Base-by-base conservation (phyloP, 2,888 invertebrate genomes). In the Rhagonycha fulva region DNA sequence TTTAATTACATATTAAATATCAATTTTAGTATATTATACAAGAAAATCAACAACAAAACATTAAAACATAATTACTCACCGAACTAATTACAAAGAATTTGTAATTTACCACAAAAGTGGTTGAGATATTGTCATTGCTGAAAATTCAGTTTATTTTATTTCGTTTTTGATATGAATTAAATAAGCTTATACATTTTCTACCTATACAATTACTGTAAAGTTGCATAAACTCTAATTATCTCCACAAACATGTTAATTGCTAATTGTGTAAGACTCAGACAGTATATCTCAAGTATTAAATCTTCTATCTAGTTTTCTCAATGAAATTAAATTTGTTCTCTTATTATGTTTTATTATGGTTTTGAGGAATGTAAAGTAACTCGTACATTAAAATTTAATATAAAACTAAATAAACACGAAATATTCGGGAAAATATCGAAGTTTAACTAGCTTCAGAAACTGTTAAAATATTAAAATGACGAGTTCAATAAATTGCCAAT, bases 221-320 rank as follows among this genome's bases (percentile, higher is more conserved):
- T 11, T 66, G n/a, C 63, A 66, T 66, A 66, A 66, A 66, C 63
- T 66, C 12, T 14, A 66, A 66, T 24, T 66, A n/a, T 7, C 26
- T 66, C 63, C n/a, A 66, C 63, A 23, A 66, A 24, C 63, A 66
- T 66, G 63, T 66, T 66, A 66, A 66, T 66, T 66, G 63, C 24
- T 66, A 66, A 66, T 66, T 66, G 24, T 66, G n/a, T 26, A 24
- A 24, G 63, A 66, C 63, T 66, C n/a, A n/a, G n/a, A 63, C 26
- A 66, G n/a, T 24, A 66, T 7, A 24, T 66, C 26, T 26, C 63
- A 24, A 66, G 24, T 66, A 24, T 66, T 26, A 24, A 26, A 66
- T 23, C 63, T n/a, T 24, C n/a, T 26, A n/a, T 23, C 3, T 66
- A 24, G 63, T 24, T 24, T 66, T 26, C 24, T 24, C n/a, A 47